Evolutionary conservation across 2,113 vertebrate genomes (phyloP), one percentile per base, ranked within the genome.

Genomic region (Ceuthmochares aereus): DNA sequence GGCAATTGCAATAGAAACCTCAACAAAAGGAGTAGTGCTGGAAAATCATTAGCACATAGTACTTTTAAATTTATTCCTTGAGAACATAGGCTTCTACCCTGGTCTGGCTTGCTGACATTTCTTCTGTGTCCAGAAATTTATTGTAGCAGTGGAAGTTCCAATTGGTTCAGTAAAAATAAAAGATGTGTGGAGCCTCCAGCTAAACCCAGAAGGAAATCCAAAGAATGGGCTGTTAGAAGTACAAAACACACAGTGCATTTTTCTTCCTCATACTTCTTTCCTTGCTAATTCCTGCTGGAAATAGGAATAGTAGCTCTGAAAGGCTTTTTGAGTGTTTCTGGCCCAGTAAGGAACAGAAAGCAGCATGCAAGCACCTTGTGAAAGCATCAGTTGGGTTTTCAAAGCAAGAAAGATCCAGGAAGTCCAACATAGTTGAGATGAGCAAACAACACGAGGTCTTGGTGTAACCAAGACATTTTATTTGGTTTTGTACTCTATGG

Each of bases 61-160:
- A 74, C 62, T 93, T 95, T 34, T 66, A 91, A 79, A 74, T 87
- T 67, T 72, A n/a, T 89, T 96, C 20, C 25, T 83, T 82, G 74
- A 79, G 62, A 58, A 45, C 30, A 10, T 20, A n/a, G 18, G n/a
- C 27, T 82, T 66, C 73, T 60, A 89, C 43, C n/a, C 47, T 78
- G 63, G 47, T 64, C 69, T 82, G 84, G 60, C 72, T 49, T 93
- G 64, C 69, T 89, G 77, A 90, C 45, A 58, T 20, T 70, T 86
- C 9, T 56, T 34, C 67, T 55, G 26, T 68, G 86, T 92, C 56
- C 23, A 55, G 42, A 78, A 93, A 90, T 92, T 74, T 84, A 81
- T 75, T 62, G 23, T 30, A 55, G 32, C 23, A 43, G 16, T 5
- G 2, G 43, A 75, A 84, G 54, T 5, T 77, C 40, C 84, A 87